phyloP scores from a whole-genome alignment of 2,113 vertebrate species.

The Sinocyclocheilus rhinocerous region DNA sequence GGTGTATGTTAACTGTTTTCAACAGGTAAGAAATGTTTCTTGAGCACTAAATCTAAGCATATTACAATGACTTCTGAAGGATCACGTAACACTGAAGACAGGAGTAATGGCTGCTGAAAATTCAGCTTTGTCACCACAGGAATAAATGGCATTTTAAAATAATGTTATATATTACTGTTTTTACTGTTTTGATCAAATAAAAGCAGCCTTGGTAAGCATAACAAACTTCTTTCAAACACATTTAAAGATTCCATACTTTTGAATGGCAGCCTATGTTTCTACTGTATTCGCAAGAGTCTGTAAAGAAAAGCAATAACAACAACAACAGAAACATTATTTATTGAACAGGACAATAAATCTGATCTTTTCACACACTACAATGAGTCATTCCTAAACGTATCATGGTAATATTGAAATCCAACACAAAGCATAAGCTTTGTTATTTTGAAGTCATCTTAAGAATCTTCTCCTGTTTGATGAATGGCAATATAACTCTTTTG shows the following conservation, averaged over 20 bases:
- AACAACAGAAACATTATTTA: neutral
- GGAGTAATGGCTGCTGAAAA: no score
- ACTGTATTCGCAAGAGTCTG: neutral
- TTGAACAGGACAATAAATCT: neutral
- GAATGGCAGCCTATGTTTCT: neutral
- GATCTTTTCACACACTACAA: neutral
- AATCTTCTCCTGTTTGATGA: neutral
- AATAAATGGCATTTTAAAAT: no score
- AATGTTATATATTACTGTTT: no score
- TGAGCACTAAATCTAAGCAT: neutral
- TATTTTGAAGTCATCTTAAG: neutral
- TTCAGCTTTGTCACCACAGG: no score
- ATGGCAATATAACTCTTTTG: neutral
- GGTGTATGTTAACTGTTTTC: neutral
- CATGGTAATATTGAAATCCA: neutral
- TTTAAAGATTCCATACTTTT: neutral
- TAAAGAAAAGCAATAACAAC: neutral
- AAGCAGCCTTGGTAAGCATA: neutral
- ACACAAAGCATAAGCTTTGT: neutral
- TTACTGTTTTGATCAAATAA: no score
- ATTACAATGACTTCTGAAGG: no score
- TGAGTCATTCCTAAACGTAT: neutral
- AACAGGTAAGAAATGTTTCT: neutral
- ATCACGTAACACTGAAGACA: no score
- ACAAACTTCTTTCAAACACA: neutral